Base-by-base conservation (phyloP, 2,797 vertebrate species). In the Jordanella pulchra region DNA sequence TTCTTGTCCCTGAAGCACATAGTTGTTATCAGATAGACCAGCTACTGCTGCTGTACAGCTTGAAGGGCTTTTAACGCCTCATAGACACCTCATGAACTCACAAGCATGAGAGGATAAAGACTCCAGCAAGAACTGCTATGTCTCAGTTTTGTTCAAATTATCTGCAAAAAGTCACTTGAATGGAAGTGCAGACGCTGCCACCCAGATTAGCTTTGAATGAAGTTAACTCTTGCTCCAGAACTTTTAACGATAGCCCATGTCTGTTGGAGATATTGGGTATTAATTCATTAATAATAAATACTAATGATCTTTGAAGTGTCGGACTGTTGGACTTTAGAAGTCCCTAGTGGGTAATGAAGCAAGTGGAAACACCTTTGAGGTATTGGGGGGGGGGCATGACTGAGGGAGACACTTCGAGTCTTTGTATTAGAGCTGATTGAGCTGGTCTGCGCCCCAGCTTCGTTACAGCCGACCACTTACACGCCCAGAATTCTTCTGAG, bases 201-300 rank as follows among this genome's bases (percentile, higher is more conserved):
- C 81, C 81, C 82, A 90, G 91, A 90, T 82, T 82, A 92, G 89
- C 64, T 76, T 70, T 47, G 77, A 91, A 87, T 90, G 82, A 93
- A 94, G 92, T 93, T 89, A 87, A 89, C 88, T 91, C 88, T 91
- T 10, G 76, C 84, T 88, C 90, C 89, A 85, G 89, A 94, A 94
- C 91, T 94, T 94, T 93, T 92, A 92, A 93, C 87, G 91, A 92
- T 90, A 93, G 89, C 92, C 90, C 67, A 75, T 87, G 86, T 89
- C 89, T 90, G 91, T 88, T 82, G 87, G 83, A 90, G 83, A 90
- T 93, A 93, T 93, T 90, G 90, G 89, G 81, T 83, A 93, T 92
- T 93, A 95, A 93, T 90, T 82, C 92, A 93, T 95, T 93, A 93
- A 94, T 94, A 94, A 94, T 95, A 86, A 72, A 95, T 93, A 81